These are phyloP conservation scores for Acanthosoma haemorrhoidale DNA, from an alignment of 2,888 invertebrate species.

Conservation along the genomic window DNA sequence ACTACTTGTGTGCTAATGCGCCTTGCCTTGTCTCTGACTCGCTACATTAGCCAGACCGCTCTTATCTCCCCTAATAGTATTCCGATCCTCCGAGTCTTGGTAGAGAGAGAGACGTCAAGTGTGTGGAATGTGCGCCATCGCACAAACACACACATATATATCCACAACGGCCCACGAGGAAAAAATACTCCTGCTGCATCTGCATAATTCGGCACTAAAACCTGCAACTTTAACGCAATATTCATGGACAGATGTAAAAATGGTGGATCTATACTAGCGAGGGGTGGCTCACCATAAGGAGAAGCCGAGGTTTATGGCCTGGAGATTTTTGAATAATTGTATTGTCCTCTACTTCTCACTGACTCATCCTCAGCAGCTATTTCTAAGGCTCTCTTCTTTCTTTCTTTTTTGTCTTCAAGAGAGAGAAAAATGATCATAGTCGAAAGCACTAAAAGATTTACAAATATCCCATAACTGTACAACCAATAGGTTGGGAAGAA, in stretches of 20 bases:
- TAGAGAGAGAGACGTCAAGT: neutral
- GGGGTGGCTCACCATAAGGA: slow-evolving; percentile 23
- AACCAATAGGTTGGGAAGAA: too few species aligned
- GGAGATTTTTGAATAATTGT: neutral
- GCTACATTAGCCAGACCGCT: neutral
- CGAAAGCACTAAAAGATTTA: too few species aligned
- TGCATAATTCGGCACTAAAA: slow-evolving; percentile 41
- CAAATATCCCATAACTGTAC: too few species aligned
- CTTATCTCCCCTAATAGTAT: neutral
- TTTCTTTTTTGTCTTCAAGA: too few species aligned
- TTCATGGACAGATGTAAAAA: slow-evolving; percentile 42
- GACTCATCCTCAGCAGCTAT: too few species aligned
- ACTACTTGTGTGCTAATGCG: too few species aligned
- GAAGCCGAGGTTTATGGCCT: neutral
- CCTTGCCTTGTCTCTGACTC: neutral
- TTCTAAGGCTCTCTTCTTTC: too few species aligned
- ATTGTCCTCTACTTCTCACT: neutral
- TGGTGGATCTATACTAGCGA: slow-evolving; percentile 22
- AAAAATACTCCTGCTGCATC: slow-evolving; percentile 34
- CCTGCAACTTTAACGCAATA: slow-evolving; percentile 39
- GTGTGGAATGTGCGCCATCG: neutral
- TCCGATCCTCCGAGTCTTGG: neutral
- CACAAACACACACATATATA: slow-evolving; percentile 23
- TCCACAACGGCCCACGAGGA: slow-evolving; percentile 32
- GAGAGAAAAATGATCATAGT: too few species aligned